Evolutionary conservation across 2,113 vertebrate genomes (phyloP).

Genomic region (Zosterops pallidus): DNA sequence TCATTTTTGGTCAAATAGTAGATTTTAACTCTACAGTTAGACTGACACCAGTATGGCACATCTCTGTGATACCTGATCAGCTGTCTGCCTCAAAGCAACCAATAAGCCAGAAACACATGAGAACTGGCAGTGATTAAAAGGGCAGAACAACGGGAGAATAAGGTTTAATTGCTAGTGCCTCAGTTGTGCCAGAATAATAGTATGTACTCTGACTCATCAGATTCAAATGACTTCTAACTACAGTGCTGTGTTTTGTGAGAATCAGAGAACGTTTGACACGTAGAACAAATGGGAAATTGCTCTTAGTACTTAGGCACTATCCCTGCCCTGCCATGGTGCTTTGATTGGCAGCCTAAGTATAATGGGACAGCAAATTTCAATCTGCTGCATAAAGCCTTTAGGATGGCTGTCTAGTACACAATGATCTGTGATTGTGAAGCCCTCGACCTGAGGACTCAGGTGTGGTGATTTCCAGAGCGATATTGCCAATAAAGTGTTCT

Average conservation of each 20-base stretch:
- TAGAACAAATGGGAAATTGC: neutral
- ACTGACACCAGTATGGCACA: neutral
- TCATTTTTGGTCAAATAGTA: neutral
- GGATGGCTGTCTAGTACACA: neutral
- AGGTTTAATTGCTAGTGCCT: constrained; percentile 37
- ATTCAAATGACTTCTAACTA: constrained; percentile 1
- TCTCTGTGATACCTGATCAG: neutral
- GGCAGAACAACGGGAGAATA: constrained; percentile 9
- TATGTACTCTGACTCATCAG: constrained; percentile 24
- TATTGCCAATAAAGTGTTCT: neutral
- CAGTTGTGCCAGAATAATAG: neutral
- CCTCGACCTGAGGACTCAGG: neutral
- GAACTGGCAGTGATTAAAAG: constrained; percentile 12
- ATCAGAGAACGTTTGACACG: neutral
- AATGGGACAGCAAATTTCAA: neutral
- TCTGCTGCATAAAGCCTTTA: neutral
- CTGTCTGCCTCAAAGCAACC: neutral
- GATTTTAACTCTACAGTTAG: neutral
- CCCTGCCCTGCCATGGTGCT: neutral
- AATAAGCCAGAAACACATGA: neutral
- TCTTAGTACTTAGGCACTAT: neutral
- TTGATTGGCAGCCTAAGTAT: neutral
- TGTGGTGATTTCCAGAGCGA: neutral
- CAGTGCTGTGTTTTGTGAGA: neutral
- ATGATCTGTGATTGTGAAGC: neutral